These are phyloP conservation scores for Elanus axillaris DNA, from an alignment of 2,113 vertebrate genomes.

Conservation along the genomic window DNA sequence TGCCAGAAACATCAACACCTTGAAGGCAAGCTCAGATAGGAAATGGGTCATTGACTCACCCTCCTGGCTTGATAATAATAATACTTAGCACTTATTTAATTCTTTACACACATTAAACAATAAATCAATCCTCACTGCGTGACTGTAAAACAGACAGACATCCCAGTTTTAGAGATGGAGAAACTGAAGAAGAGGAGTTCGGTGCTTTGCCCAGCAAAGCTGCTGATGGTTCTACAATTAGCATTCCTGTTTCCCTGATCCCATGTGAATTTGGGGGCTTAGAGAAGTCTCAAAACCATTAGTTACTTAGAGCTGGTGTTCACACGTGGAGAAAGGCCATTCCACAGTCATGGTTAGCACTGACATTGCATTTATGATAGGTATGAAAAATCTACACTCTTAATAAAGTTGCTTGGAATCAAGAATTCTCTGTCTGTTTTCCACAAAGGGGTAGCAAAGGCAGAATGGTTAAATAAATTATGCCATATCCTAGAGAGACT, in stretches of 20 bases:
- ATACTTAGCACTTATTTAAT: slow-evolving; percentile 53
- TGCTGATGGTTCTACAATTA: not conserved
- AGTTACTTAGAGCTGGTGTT: not conserved
- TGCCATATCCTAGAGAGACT: not conserved
- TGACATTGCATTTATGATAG: not conserved
- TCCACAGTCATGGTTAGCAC: not conserved
- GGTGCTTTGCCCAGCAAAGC: not conserved
- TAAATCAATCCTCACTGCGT: slow-evolving; percentile 44
- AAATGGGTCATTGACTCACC: slow-evolving; percentile 53
- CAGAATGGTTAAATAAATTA: not conserved
- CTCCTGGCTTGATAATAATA: slow-evolving; percentile 58
- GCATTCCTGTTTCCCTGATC: not conserved
- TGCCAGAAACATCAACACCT: slow-evolving; percentile 58
- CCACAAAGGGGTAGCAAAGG: not conserved
- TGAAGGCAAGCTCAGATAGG: slow-evolving; percentile 59
- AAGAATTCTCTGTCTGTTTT: not conserved
- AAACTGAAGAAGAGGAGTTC: not conserved
- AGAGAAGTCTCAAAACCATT: not conserved
- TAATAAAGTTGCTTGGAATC: not conserved
- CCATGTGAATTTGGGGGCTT: not conserved
- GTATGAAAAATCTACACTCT: not conserved
- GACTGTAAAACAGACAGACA: slow-evolving; percentile 23
- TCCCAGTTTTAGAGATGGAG: not conserved
- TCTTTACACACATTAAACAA: slow-evolving; percentile 58
- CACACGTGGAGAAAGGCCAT: not conserved